Base-by-base conservation (phyloP, 2,113 vertebrate species). In the Pyrgilauda ruficollis region DNA sequence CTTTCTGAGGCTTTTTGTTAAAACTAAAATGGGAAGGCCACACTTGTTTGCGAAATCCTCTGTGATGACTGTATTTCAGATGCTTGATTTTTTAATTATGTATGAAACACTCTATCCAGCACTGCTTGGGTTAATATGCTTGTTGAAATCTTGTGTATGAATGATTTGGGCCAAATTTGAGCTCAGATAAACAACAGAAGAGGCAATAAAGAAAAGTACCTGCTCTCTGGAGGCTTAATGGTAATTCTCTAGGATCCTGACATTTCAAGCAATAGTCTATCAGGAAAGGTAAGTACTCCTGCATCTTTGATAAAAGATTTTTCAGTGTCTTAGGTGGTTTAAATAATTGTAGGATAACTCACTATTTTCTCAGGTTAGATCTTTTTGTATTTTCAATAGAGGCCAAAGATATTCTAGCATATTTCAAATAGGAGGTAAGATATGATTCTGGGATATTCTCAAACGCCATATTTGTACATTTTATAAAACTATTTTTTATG, bases 231-330 rank as follows among this genome's bases (percentile, higher is more conserved):
- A 63, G 61, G 27, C 33, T 88, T 80, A 88, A 59, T n/a, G 64
- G 59, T 31, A 90, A 82, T 89, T 96, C 79, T 90, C 72, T 81
- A 63, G 79, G 68, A 93, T 91, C 56, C 72, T 84, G 68, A 64
- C 41, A 74, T 93, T 94, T 93, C 53, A 61, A 70, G 75, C 83
- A 81, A 61, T 4, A 56, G 52, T 31, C 18, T 67, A 33, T 75
- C 20, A 46, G 44, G 47, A 90, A 90, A 93, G 26, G 76, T 75
- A 72, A 95, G 68, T 87, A 77, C 52, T 77, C 18, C 39, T 52
- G 11, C 31, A 31, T 94, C 68, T 84, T 56, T 87, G 76, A 70
- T 37, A 76, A 83, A 94, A 80, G 47, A 87, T 47, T 86, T 43
- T 63, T 84, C 35, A 33, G 9, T 23, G 26, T 70, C 24, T 30